These are phyloP conservation scores for Cricetomys ansorgei DNA, from an alignment of 2,113 vertebrate genomes.

Conservation along the genomic window DNA sequence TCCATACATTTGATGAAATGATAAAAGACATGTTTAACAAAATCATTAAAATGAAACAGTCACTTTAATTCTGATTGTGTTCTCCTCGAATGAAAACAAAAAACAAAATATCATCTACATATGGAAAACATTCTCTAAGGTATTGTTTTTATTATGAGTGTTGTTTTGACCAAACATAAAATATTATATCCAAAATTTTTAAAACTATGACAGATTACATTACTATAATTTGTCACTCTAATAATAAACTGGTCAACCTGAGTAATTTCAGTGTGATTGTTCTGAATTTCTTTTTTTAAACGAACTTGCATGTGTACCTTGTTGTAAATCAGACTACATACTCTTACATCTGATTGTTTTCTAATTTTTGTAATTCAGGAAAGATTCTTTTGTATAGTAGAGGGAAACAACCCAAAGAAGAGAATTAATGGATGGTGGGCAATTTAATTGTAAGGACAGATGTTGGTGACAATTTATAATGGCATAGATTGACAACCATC, in stretches of 20 bases:
- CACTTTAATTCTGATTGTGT: not conserved
- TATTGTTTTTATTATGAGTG: not conserved
- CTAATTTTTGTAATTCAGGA: not conserved
- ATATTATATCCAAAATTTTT: not conserved
- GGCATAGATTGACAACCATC: not conserved
- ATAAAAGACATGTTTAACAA: constrained; percentile 62
- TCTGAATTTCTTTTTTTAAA: not conserved
- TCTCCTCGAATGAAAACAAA: not conserved
- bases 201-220: not conserved
- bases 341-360: not conserved
- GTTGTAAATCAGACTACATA: not conserved
- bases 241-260: not conserved
- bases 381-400: not conserved
- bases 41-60: constrained; percentile 61
- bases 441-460: not conserved
- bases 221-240: not conserved
- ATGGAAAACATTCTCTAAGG: not conserved
- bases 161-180: not conserved
- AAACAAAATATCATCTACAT: not conserved
- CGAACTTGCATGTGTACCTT: not conserved
- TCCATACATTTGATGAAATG: constrained; percentile 61
- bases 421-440: not conserved
- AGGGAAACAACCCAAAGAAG: not conserved
- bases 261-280: not conserved
- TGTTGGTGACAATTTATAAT: not conserved